phyloP scores from a whole-genome alignment of 2,113 vertebrate species.

The Danio rerio region GRCz12tu NC_133180.1:77710001-77710500 shows the following conservation, averaged over 20 bases:
- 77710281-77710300: slow-evolving; percentile 72
- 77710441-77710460: not conserved
- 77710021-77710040: too few species aligned
- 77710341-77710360: slow-evolving; percentile 71
- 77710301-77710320: slow-evolving; percentile 72
- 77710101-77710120: too few species aligned
- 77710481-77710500: slow-evolving; percentile 26
- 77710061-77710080: too few species aligned
- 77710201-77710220: slow-evolving; percentile 54
- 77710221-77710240: slow-evolving; percentile 67
- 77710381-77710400: slow-evolving; percentile 49
- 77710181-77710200: slow-evolving; percentile 57
- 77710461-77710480: not conserved
- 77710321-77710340: slow-evolving; percentile 72
- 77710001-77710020: too few species aligned
- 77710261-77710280: slow-evolving; percentile 69
- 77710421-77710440: slow-evolving; percentile 15
- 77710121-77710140: too few species aligned
- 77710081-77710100: too few species aligned
- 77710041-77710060: too few species aligned
- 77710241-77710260: slow-evolving; percentile 65
- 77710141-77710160: too few species aligned
- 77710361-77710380: slow-evolving; percentile 68
- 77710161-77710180: not conserved
- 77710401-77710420: slow-evolving; percentile 66